Conservation (phyloP, 2,888 invertebrate species). For the Megaustenia siamemsis region DNA sequence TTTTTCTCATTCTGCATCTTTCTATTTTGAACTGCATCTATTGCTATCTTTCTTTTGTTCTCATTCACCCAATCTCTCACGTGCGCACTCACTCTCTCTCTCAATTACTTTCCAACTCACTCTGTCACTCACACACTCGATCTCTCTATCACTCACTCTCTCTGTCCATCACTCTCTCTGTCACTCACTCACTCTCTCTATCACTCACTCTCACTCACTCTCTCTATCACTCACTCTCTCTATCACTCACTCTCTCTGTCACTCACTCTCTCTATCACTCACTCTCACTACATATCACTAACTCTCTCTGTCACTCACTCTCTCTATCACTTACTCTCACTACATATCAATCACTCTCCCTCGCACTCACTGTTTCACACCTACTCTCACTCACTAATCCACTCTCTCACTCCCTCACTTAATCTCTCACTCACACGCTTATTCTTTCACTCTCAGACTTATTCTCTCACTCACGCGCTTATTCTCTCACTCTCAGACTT, state of each 20-base stretch:
- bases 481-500: no score
- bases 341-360: neutral
- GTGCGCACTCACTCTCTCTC: neutral
- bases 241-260: neutral
- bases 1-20: neutral
- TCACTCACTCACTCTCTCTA: neutral
- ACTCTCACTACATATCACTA: neutral
- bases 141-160: neutral
- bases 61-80: neutral
- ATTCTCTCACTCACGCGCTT: no score
- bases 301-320: neutral
- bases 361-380: no score
- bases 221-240: neutral
- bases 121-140: neutral
- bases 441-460: no score
- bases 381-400: no score
- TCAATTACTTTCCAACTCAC: slow-evolving; percentile 9
- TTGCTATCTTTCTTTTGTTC: neutral
- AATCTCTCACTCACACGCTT: neutral
- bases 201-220: neutral
- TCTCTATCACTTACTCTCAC: neutral
- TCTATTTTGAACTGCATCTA: no score
- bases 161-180: neutral
- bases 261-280: neutral
- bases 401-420: no score